Conservation (phyloP, 2,888 invertebrate genomes). For the Cabera pusaria region DNA sequence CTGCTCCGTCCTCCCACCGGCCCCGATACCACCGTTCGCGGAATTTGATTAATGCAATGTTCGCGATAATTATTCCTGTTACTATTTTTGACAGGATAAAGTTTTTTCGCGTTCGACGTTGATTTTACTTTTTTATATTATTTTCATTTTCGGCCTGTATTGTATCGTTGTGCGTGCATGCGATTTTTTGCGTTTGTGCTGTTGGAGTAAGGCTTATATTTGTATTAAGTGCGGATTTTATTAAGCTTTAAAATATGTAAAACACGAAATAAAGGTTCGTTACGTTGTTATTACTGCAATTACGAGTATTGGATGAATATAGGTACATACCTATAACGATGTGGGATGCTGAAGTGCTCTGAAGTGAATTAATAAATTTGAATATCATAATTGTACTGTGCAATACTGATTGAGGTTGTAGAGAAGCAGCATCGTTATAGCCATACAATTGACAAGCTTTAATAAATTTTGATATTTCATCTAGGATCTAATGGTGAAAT, state of each 20-base stretch:
- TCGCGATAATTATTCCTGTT: slow-evolving; percentile 82
- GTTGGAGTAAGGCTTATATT: slow-evolving; percentile 11
- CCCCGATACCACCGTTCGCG: slow-evolving; percentile 77
- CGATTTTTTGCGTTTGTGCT: slow-evolving; percentile 10
- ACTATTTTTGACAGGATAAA: slow-evolving; percentile 79
- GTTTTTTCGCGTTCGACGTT: slow-evolving; percentile 59
- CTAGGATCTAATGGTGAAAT: too few relatives aligned
- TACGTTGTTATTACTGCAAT: slow-evolving; percentile 12
- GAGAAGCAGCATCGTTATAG: too few relatives aligned
- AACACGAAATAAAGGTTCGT: slow-evolving; percentile 12
- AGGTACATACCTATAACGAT: background rate
- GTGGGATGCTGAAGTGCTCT: too few relatives aligned
- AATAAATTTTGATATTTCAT: too few relatives aligned
- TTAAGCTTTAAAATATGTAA: slow-evolving; percentile 16
- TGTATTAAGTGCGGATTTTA: slow-evolving; percentile 1
- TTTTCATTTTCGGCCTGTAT: slow-evolving; percentile 30
- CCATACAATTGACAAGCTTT: too few relatives aligned
- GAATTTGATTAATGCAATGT: slow-evolving; percentile 84
- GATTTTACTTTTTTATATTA: slow-evolving; percentile 43
- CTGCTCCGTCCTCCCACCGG: slow-evolving; percentile 26
- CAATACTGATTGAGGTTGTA: too few relatives aligned
- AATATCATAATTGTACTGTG: too few relatives aligned
- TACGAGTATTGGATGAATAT: slow-evolving; percentile 3
- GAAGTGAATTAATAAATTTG: too few relatives aligned
- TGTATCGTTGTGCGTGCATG: slow-evolving; percentile 18